These are phyloP conservation scores for Clivina fossor DNA, from an alignment of 2,888 invertebrate species.

Conservation along the genomic window DNA sequence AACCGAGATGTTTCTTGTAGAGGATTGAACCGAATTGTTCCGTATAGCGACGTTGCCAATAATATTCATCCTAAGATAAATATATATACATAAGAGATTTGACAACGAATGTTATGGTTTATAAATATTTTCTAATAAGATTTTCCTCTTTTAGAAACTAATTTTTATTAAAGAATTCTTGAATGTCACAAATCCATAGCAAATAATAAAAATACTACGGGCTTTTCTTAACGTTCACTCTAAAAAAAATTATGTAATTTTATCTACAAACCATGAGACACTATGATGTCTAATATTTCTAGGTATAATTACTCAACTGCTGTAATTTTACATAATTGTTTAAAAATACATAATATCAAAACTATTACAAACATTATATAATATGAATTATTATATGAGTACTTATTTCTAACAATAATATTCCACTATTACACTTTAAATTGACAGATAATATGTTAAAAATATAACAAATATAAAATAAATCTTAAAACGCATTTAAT, in stretches of 20 bases:
- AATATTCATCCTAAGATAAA: conserved; percentile 60
- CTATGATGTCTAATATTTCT: too few relatives aligned
- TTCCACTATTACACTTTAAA: background rate
- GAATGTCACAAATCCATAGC: background rate
- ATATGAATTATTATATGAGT: background rate
- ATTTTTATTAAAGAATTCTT: background rate
- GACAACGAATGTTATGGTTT: too few relatives aligned
- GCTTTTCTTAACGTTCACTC: background rate
- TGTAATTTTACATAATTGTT: too few relatives aligned
- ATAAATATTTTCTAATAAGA: too few relatives aligned
- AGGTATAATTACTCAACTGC: too few relatives aligned
- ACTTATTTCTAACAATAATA: background rate
- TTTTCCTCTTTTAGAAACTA: background rate
- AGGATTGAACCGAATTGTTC: conserved; percentile 46
- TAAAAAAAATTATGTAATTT: too few relatives aligned
- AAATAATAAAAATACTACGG: background rate
- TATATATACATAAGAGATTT: background rate
- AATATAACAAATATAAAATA: background rate
- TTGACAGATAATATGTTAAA: background rate
- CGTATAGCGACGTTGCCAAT: conserved; percentile 63
- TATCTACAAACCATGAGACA: too few relatives aligned
- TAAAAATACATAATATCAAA: too few relatives aligned
- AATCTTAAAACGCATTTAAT: background rate
- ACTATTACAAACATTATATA: too few relatives aligned
- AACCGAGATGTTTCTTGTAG: conserved; percentile 42